A percentile compares a stretch with the other conserved stretches of the same genome.
phyloP scores from a whole-genome alignment of 2,888 invertebrate species.

The Belgica antarctica region DNA sequence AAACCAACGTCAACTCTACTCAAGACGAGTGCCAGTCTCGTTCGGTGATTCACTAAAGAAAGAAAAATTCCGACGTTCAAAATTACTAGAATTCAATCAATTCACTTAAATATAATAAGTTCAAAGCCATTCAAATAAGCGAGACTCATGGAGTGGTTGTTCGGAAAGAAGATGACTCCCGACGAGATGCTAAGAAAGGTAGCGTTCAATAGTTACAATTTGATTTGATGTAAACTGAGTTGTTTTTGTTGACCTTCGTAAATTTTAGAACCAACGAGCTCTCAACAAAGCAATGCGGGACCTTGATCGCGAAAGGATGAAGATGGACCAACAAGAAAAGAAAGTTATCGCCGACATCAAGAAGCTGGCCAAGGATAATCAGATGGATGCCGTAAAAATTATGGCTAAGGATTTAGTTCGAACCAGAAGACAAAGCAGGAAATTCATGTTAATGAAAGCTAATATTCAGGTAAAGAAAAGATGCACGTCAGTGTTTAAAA shows the following conservation, averaged over 20 bases:
- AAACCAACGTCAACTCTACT: no score
- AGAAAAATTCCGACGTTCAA: no score
- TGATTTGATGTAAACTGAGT: background rate
- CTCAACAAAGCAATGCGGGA: constrained; percentile 98
- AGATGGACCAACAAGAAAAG: constrained; percentile 99
- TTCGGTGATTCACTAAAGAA: no score
- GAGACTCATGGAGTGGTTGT: constrained; percentile 82
- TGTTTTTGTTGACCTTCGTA: constrained; percentile 24
- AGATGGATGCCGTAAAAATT: constrained; percentile 99
- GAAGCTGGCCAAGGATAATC: constrained; percentile 97
- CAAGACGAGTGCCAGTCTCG: no score
- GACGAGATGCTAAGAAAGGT: constrained; percentile 93
- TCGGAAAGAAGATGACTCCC: constrained; percentile 93
- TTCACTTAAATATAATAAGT: no score
- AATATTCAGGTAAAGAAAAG: constrained; percentile 84
- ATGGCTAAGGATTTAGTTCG: constrained; percentile 99
- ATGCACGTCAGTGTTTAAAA: no score
- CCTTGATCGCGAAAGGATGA: constrained; percentile 85
- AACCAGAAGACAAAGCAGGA: constrained; percentile 91
- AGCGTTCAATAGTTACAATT: background rate
- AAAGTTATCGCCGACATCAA: constrained; percentile 98
- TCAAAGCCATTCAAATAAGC: background rate
- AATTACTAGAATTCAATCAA: no score
- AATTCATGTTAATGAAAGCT: constrained; percentile 99
- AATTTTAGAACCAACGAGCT: constrained; percentile 86